Conservation (phyloP, 2,888 invertebrate species). For the Heterodera filipjevi region DNA sequence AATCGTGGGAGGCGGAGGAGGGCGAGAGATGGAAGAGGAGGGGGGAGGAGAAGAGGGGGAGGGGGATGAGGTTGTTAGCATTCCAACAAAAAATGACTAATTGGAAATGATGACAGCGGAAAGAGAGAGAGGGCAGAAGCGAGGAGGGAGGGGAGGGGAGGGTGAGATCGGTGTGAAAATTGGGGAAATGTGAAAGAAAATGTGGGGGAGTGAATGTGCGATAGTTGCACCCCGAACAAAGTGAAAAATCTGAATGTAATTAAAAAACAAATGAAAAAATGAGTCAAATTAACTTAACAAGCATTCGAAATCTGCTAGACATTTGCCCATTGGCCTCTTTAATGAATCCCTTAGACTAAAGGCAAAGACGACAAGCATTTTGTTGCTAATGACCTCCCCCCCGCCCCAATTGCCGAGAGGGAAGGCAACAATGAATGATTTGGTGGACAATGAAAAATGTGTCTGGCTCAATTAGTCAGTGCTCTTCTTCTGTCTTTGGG, state of each 20-base stretch:
- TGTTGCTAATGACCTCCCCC: not conserved
- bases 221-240: not conserved
- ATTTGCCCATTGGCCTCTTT: too few relatives aligned
- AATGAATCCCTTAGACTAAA: too few relatives aligned
- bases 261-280: too few relatives aligned
- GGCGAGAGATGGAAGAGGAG: not conserved
- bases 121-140: not conserved
- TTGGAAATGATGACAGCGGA: not conserved
- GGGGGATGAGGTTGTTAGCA: not conserved
- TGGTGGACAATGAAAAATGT: not conserved
- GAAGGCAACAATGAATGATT: not conserved
- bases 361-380: not conserved
- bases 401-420: not conserved
- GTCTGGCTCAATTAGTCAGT: not conserved
- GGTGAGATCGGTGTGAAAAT: not conserved
- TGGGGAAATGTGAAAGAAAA: not conserved
- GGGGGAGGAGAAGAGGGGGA: not conserved
- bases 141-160: not conserved
- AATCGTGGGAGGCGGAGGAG: not conserved
- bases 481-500: not conserved
- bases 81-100: constrained; percentile 4
- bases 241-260: not conserved
- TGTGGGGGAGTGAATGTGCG: not conserved
- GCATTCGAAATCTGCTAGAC: too few relatives aligned
- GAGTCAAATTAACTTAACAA: too few relatives aligned